Evolutionary conservation across 53 echinoderm and acorn worm genomes (phyloP), one percentile per base, ranked within the genome.

Genomic region (Holothuria scabra): DNA sequence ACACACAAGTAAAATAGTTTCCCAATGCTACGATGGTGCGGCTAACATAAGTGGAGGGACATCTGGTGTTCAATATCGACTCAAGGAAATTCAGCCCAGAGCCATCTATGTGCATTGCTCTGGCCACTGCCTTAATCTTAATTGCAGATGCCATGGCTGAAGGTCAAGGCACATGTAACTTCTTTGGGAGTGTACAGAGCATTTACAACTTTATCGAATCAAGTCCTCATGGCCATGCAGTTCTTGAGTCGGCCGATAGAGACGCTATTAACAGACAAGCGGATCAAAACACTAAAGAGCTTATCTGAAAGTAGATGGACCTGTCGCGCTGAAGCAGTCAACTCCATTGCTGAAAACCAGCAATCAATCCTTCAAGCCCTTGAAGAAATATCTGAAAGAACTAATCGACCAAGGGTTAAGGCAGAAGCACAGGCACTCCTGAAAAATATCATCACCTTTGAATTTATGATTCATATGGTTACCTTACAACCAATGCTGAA

Each of bases 21-120:
- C 66, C 66, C 83, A 83, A 83, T 63, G 83, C 33, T 83, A 83
- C 31, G 83, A 83, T 34, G 83, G 83, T 34, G 83, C 83, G 22
- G 48, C 38, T 11, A 65, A 83, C 28, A 83, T 83, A 44, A 34
- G 37, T 37, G 83, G 83, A 12, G 61, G 35, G 16, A 60, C 33
- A 28, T 37, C 37, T n/a, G n/a, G n/a, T n/a, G n/a, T n/a, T n/a
- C n/a, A n/a, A n/a, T n/a, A n/a, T n/a, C n/a, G n/a, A n/a, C n/a
- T n/a, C n/a, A n/a, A n/a, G n/a, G n/a, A 69, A 52, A 13, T 67
- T 29, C 65, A 84, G 66, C 70, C 21, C 65, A n/a, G 31, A 35
- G 84, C 84, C 38, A 44, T 84, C 19, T 84, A 84, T 34, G 70
- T 84, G 8, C 69, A 84, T 25, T 84, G 84, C 56, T 52, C 13